Percentiles rank a stretch among this genome's conserved stretches.
Evolutionary conservation across 2,113 vertebrate genomes (phyloP).

Genomic region (Hippocampus abdominalis): DNA sequence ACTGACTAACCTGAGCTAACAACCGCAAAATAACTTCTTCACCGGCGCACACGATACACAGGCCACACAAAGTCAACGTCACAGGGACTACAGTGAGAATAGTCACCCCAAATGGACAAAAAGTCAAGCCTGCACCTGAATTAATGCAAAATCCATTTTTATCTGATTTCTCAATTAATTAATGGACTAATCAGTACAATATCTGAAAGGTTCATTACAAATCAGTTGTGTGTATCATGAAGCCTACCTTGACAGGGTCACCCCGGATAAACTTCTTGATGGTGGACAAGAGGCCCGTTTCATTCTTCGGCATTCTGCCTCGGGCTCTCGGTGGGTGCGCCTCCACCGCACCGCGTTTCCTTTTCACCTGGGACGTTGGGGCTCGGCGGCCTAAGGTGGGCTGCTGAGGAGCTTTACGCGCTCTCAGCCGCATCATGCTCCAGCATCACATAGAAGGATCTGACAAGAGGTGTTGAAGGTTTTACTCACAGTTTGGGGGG

Average conservation of each 20-base stretch:
- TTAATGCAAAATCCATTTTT: no score
- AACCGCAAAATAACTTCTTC: no score
- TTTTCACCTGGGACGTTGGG: constrained; percentile 82
- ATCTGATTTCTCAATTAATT: no score
- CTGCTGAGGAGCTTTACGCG: constrained; percentile 94
- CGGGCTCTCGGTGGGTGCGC: constrained; percentile 50
- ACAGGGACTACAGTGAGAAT: no score
- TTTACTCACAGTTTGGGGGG: not conserved
- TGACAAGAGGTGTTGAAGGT: not conserved
- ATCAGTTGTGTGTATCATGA: not conserved
- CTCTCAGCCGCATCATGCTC: constrained; percentile 97
- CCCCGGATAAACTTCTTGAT: constrained; percentile 77
- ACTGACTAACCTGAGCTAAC: no score
- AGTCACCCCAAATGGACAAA: no score
- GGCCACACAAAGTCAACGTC: no score
- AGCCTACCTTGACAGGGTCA: constrained; percentile 71
- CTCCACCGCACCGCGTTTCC: constrained; percentile 80
- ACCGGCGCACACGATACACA: no score
- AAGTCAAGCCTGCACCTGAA: no score
- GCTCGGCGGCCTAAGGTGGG: constrained; percentile 67
- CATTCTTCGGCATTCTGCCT: constrained; percentile 73
- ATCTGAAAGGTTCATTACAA: not conserved
- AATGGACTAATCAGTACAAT: not conserved
- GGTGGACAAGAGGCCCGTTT: constrained; percentile 72
- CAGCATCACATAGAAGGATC: constrained; percentile 84